These are phyloP conservation scores for Onthophagus taurus DNA, from an alignment of 1,140 invertebrate genomes.

Conservation along the genomic window DNA sequence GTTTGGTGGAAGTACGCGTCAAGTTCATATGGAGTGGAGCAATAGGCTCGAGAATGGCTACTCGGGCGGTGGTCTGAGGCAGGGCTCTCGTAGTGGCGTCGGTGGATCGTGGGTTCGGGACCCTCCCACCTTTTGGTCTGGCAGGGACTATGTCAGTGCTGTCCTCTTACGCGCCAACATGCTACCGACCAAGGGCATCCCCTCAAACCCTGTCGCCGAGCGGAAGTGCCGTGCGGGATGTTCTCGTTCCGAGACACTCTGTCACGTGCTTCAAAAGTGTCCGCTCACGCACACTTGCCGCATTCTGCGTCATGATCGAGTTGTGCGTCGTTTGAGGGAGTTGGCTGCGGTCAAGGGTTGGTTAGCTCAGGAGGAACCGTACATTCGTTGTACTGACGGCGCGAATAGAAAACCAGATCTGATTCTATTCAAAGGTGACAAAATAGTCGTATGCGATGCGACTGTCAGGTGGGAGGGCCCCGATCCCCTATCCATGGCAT, in stretches of 20 bases:
- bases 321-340: background rate
- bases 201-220: slow-evolving; percentile 10
- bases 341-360: slow-evolving; percentile 56
- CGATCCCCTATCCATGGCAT: background rate
- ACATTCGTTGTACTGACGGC: slow-evolving; percentile 9
- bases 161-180: slow-evolving; percentile 15
- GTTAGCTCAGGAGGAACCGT: slow-evolving; percentile 13
- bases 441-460: slow-evolving; percentile 10
- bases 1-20: background rate
- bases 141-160: slow-evolving; percentile 7
- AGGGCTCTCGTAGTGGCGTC: background rate
- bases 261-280: background rate
- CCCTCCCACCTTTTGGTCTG: slow-evolving; percentile 12
- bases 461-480: slow-evolving; percentile 13
- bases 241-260: background rate
- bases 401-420: slow-evolving; percentile 13
- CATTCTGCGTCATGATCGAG: background rate
- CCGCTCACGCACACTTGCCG: background rate
- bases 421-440: background rate
- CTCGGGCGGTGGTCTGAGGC: slow-evolving; percentile 2
- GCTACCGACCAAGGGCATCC: slow-evolving; percentile 16
- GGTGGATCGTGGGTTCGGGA: slow-evolving; percentile 1
- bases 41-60: slow-evolving; percentile 5
- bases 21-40: background rate
- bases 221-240: slow-evolving; percentile 13